Evolutionary conservation across 2,888 invertebrate species (phyloP).

Genomic region (Bursaphelenchus okinawaensis): DNA sequence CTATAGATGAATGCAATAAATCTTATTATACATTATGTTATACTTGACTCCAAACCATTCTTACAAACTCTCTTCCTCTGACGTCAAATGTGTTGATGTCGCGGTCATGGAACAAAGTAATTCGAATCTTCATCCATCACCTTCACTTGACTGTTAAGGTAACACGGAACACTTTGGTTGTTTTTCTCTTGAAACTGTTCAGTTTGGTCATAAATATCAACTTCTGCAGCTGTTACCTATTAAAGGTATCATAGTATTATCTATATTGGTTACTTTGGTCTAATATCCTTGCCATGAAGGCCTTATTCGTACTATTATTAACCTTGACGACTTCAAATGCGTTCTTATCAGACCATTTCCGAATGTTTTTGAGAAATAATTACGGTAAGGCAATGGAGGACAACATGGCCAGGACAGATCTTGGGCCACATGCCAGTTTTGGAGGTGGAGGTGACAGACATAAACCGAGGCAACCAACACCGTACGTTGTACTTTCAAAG

Average conservation of each 20-base stretch:
- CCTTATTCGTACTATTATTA: too few species aligned
- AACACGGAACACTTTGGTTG: too few species aligned
- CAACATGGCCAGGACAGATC: slow-evolving; percentile 27
- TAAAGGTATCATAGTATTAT: too few species aligned
- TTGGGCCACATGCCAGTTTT: slow-evolving; percentile 36
- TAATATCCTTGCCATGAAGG: too few species aligned
- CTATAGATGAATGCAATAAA: too few species aligned
- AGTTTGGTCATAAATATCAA: too few species aligned
- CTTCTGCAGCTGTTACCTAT: too few species aligned
- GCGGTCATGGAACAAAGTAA: not conserved
- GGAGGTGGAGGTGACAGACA: slow-evolving; percentile 25
- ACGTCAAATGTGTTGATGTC: not conserved
- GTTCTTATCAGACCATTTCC: slow-evolving; percentile 15
- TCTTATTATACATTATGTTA: too few species aligned
- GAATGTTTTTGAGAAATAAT: slow-evolving; percentile 24
- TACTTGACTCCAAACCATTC: too few species aligned
- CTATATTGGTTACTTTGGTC: too few species aligned
- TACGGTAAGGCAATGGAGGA: slow-evolving; percentile 29
- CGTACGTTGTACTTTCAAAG: slow-evolving; percentile 15
- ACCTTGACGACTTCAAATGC: not conserved
- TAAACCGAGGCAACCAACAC: slow-evolving; percentile 15
- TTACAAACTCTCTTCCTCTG: too few species aligned
- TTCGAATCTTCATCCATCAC: not conserved
- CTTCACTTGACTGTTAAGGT: not conserved
- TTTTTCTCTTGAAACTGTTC: too few species aligned